Percentiles rank a stretch among this genome's conserved stretches.
These are phyloP conservation scores for Heliocidaris erythrogramma DNA, from an alignment of 35 echinoderm and acorn worm species.

Conservation along the genomic window DNA sequence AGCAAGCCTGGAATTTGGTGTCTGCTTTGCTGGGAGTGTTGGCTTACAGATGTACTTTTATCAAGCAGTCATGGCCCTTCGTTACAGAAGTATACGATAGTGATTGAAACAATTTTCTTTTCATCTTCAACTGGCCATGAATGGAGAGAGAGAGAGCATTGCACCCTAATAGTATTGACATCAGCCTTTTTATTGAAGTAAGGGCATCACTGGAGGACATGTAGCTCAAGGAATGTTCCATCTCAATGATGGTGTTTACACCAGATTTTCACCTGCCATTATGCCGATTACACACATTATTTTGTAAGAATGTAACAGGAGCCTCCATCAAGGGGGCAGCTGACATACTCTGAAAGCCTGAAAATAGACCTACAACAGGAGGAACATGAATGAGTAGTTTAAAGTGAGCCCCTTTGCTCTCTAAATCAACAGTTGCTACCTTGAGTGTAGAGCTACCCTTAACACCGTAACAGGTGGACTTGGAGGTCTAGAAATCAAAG, in stretches of 20 bases:
- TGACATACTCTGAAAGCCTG: neutral
- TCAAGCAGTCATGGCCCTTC: neutral
- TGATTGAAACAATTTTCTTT: conserved; percentile 19
- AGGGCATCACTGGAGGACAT: neutral
- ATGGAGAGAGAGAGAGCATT: conserved; percentile 14
- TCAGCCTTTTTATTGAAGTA: neutral
- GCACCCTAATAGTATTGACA: conserved; percentile 16
- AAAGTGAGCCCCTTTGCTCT: neutral
- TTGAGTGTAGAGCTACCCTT: neutral
- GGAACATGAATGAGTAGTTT: neutral
- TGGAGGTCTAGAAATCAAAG: neutral
- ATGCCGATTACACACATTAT: neutral
- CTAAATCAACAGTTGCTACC: neutral
- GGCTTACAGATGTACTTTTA: neutral
- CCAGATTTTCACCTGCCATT: neutral
- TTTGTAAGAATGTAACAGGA: neutral
- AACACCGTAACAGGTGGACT: neutral
- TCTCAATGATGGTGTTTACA: neutral
- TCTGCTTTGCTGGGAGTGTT: conserved; percentile 6
- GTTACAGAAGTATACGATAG: neutral
- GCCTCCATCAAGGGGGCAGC: neutral
- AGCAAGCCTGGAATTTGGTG: neutral
- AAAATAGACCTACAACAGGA: neutral
- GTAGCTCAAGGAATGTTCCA: neutral
- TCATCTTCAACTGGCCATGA: neutral